Percentiles rank a stretch among this genome's conserved stretches.
Conservation (phyloP, 2,888 invertebrate species). For the Bugulina stolonifera region DNA sequence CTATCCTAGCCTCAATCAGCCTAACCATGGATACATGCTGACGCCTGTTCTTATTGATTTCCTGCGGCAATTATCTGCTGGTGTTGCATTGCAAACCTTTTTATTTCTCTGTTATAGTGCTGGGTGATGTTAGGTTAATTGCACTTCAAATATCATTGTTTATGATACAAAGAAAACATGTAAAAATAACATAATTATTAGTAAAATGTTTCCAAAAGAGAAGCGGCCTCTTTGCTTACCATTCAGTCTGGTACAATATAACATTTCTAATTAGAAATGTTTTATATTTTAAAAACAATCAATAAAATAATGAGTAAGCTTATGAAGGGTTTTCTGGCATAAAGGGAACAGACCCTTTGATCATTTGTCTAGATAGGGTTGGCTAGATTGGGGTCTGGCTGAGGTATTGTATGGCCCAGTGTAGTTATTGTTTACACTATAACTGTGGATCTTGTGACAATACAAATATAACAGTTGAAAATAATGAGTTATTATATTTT, state of each 20-base stretch:
- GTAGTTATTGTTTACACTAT: too few species aligned
- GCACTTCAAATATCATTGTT: neutral
- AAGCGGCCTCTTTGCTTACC: too few species aligned
- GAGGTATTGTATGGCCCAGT: too few species aligned
- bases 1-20: too few species aligned
- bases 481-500: conserved; percentile 16
- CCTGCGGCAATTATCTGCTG: neutral
- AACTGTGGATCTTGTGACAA: too few species aligned
- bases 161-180: neutral
- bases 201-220: too few species aligned
- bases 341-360: neutral
- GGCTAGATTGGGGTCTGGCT: too few species aligned
- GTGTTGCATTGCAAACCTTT: neutral
- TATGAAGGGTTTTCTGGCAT: neutral
- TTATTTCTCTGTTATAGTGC: neutral
- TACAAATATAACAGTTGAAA: neutral
- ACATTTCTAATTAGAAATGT: neutral
- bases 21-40: too few species aligned
- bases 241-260: too few species aligned
- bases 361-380: neutral
- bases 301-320: neutral
- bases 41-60: neutral
- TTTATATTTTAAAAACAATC: conserved; percentile 13
- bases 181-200: neutral
- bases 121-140: neutral